Percentiles rank a stretch among this genome's conserved stretches.
phyloP scores from a whole-genome alignment of 2,113 vertebrate species.

The Alligator sinensis region DNA sequence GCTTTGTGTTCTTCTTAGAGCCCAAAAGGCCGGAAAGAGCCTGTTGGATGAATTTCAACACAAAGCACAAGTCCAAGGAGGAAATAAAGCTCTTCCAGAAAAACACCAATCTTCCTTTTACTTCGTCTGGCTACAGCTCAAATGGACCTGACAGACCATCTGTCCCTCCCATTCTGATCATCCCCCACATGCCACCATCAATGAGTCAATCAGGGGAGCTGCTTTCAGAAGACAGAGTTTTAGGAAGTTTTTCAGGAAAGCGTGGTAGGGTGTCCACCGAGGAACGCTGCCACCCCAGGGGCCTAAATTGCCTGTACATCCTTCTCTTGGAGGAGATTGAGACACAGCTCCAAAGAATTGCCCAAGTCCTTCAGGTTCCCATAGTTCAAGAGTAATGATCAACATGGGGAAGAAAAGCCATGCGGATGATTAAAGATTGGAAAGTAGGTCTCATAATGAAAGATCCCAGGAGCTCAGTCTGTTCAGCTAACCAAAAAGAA shows the following conservation, averaged over 20 bases:
- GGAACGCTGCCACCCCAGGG: too few species aligned
- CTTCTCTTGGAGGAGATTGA: constrained; percentile 44
- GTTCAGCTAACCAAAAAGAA: constrained; percentile 20
- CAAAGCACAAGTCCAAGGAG: constrained; percentile 62
- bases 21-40: constrained; percentile 63
- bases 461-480: neutral
- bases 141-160: constrained; percentile 65
- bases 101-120: constrained; percentile 63
- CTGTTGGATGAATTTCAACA: constrained; percentile 72
- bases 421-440: neutral
- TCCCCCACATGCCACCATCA: constrained; percentile 57
- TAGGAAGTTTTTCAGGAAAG: constrained; percentile 41
- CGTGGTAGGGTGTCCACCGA: neutral
- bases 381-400: constrained; percentile 46
- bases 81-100: constrained; percentile 72
- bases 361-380: neutral
- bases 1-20: constrained; percentile 67
- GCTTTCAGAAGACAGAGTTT: constrained; percentile 54
- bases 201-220: constrained; percentile 66
- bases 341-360: constrained; percentile 47
- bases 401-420: neutral
- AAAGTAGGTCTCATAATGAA: constrained; percentile 47
- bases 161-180: constrained; percentile 65
- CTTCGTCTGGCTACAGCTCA: constrained; percentile 70
- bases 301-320: neutral